phyloP scores from a whole-genome alignment of 2,113 vertebrate species.

The Pterocles burchelli region DNA sequence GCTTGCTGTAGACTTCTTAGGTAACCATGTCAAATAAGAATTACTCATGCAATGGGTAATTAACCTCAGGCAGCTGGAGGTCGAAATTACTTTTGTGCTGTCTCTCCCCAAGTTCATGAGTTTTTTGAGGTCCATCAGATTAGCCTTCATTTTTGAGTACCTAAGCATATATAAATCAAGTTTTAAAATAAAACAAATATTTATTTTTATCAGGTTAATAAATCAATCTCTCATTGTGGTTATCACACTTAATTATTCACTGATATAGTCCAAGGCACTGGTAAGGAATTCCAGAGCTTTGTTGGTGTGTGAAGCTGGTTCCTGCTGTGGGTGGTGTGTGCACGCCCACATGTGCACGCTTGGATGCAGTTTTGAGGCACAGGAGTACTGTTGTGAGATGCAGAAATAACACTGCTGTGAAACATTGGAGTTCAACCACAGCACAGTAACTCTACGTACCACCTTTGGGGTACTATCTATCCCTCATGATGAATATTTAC shows the following conservation, averaged over 20 bases:
- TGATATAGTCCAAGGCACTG: background rate
- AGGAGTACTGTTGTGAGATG: background rate
- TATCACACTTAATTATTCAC: background rate
- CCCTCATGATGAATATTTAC: background rate
- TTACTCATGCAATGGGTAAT: background rate
- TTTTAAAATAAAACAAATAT: background rate
- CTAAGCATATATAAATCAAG: background rate
- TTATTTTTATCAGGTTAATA: background rate
- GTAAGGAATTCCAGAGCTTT: background rate
- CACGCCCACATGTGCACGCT: fast-evolving
- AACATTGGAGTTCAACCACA: background rate
- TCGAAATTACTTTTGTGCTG: background rate
- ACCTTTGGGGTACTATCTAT: background rate
- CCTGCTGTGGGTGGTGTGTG: background rate
- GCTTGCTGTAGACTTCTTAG: background rate
- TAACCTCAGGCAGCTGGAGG: background rate
- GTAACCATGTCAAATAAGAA: background rate
- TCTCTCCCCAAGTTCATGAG: background rate
- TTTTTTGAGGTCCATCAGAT: background rate
- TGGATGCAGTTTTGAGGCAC: background rate
- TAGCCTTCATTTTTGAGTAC: background rate
- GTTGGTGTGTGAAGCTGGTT: background rate
- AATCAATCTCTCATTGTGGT: background rate
- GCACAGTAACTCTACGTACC: background rate
- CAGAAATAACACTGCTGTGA: background rate